These are phyloP conservation scores for Drosophila ficusphila DNA, from an alignment of 1,140 invertebrate genomes.

Conservation along the genomic window DNA sequence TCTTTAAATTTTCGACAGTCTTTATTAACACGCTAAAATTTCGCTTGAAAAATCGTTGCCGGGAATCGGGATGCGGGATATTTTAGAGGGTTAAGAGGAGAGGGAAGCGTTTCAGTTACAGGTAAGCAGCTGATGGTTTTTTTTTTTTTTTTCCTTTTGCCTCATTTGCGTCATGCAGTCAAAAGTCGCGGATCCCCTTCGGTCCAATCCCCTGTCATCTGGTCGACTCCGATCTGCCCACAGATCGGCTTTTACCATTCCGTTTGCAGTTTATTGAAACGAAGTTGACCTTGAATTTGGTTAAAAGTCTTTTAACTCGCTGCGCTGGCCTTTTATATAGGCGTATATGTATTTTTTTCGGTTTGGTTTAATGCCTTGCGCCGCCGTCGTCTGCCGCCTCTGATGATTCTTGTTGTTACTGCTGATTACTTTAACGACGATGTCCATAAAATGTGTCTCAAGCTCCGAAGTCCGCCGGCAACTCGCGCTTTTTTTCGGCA, in stretches of 20 bases:
- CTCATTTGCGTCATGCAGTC: constrained; percentile 75
- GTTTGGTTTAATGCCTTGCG: constrained; percentile 41
- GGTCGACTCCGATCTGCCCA: constrained; percentile 19
- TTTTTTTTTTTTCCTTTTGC: constrained; percentile 30
- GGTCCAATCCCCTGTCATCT: constrained; percentile 18
- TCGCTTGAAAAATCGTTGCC: constrained; percentile 53
- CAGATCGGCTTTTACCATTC: constrained; percentile 48
- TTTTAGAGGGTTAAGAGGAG: constrained; percentile 2
- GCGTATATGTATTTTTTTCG: constrained; percentile 19
- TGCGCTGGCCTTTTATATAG: constrained; percentile 46
- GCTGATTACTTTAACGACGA: constrained; percentile 80
- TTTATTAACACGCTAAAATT: constrained; percentile 68
- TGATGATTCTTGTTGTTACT: constrained; percentile 73
- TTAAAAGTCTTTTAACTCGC: constrained; percentile 79
- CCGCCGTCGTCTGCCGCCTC: constrained; percentile 36
- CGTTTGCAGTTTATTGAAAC: constrained; percentile 80
- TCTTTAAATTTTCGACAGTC: constrained; percentile 74
- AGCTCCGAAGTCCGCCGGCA: constrained; percentile 30
- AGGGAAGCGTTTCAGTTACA: constrained; percentile 56
- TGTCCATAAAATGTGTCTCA: constrained; percentile 76
- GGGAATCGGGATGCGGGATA: constrained; percentile 4
- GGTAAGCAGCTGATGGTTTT: constrained; percentile 52
- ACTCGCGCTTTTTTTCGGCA: constrained; percentile 43
- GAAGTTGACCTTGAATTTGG: constrained; percentile 82
- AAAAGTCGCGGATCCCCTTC: constrained; percentile 45